A percentile compares a stretch with the other conserved stretches of the same genome.
phyloP scores from a whole-genome alignment of 2,888 invertebrate genomes.

The Chalcis sispes region DNA sequence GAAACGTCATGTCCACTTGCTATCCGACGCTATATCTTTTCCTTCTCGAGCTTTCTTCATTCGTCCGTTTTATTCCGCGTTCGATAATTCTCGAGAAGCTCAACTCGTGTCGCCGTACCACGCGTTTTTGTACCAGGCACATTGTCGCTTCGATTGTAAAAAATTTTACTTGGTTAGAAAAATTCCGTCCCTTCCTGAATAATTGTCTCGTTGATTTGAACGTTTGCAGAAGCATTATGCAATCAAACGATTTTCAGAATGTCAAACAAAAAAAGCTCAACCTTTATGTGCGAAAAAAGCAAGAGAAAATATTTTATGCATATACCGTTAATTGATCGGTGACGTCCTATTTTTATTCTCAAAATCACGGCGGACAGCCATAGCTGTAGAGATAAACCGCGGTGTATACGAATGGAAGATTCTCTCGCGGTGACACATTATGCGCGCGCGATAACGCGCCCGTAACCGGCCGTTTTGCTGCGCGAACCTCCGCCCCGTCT shows the following conservation, averaged over 20 bases:
- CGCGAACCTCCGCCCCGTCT: not conserved
- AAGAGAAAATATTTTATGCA: no score
- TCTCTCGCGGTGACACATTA: not conserved
- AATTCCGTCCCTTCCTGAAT: no score
- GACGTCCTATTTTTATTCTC: not conserved
- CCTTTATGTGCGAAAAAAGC: no score
- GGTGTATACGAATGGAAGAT: constrained; percentile 4
- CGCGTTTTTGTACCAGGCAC: constrained; percentile 7
- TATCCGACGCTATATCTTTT: constrained; percentile 41
- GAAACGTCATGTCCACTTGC: constrained; percentile 51
- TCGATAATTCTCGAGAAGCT: constrained; percentile 34
- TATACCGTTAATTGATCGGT: no score
- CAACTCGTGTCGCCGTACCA: constrained; percentile 12
- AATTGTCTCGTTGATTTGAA: no score
- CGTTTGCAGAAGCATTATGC: no score
- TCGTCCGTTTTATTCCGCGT: constrained; percentile 34
- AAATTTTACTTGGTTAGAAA: no score
- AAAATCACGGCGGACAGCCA: not conserved
- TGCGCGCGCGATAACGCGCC: not conserved
- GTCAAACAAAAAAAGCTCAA: no score
- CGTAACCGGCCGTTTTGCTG: not conserved
- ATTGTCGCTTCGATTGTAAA: no score
- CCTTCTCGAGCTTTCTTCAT: constrained; percentile 30
- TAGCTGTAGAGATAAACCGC: not conserved
- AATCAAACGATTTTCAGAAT: no score